Percentiles rank a stretch among this genome's conserved stretches.
phyloP scores from a whole-genome alignment of 1,140 invertebrate species.

The Aphaenogaster floridana region DNA sequence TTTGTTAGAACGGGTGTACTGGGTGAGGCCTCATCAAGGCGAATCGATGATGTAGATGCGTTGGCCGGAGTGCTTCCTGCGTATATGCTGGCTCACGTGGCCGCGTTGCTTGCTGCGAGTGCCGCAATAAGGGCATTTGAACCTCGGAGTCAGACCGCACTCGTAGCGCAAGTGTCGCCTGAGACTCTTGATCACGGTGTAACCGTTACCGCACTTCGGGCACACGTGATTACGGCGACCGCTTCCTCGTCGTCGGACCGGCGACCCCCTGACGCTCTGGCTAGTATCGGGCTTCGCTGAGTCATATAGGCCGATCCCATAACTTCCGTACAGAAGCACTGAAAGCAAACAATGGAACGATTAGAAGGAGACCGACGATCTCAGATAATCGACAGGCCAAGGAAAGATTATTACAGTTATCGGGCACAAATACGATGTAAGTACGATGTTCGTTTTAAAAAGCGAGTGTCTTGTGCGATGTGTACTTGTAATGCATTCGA shows the following conservation, averaged over 20 bases:
- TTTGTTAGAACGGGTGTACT: neutral
- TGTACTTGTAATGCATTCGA: conserved; percentile 1
- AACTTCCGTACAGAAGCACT: conserved; percentile 71
- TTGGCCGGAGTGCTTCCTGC: conserved; percentile 81
- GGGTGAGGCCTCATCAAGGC: conserved; percentile 52
- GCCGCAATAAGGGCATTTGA: conserved; percentile 88
- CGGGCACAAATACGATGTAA: neutral
- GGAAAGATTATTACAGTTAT: neutral
- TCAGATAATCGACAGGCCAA: neutral
- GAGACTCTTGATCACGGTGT: conserved; percentile 88
- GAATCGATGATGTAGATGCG: conserved; percentile 84
- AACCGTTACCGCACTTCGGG: conserved; percentile 88
- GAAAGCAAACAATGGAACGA: conserved; percentile 71
- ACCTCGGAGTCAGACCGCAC: conserved; percentile 89
- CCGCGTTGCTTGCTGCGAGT: conserved; percentile 88
- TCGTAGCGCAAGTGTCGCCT: conserved; percentile 90
- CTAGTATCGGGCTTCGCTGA: conserved; percentile 42
- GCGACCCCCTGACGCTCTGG: neutral
- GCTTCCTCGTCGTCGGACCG: neutral
- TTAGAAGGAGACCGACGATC: conserved; percentile 9
- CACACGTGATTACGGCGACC: conserved; percentile 79
- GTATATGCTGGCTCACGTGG: conserved; percentile 87
- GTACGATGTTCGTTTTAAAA: neutral
- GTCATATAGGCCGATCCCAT: conserved; percentile 32
- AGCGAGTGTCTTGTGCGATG: neutral